Evolutionary conservation across 2,113 vertebrate genomes (phyloP).

Genomic region (Mus pahari): DNA sequence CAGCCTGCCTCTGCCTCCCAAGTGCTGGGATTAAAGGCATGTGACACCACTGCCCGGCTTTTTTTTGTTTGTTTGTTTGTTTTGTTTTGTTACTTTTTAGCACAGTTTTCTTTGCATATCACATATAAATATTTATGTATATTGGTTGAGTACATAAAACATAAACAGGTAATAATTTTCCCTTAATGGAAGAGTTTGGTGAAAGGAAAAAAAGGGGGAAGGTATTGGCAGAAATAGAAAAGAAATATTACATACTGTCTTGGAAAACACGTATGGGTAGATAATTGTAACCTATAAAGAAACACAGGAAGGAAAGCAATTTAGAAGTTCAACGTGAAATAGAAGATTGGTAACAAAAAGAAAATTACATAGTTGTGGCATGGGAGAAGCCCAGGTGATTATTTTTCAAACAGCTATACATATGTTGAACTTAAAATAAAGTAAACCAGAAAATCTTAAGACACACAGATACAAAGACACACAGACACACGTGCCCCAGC

Average conservation of each 20-base stretch:
- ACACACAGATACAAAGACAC: not conserved
- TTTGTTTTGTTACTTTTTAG: not conserved
- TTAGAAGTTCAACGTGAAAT: constrained; percentile 33
- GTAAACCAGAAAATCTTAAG: constrained; percentile 29
- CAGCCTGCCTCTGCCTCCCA: no score
- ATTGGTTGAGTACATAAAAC: not conserved
- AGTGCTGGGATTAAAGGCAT: no score
- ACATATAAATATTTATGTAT: not conserved
- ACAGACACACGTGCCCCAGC: not conserved
- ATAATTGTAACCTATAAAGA: constrained; percentile 32
- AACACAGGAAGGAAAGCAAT: constrained; percentile 48
- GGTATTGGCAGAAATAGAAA: not conserved
- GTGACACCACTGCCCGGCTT: no score
- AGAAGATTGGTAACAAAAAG: constrained; percentile 45
- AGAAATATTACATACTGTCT: constrained; percentile 26
- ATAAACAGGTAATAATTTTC: not conserved
- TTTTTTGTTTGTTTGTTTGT: no score
- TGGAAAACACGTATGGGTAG: constrained; percentile 17
- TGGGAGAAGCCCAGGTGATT: not conserved
- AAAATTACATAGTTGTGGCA: not conserved
- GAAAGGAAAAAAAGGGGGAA: not conserved
- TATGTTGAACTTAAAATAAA: not conserved
- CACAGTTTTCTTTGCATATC: not conserved
- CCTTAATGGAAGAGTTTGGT: not conserved
- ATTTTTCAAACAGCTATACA: constrained; percentile 28